Base-by-base conservation (phyloP, 1,140 invertebrate species). In the Ceratosolen fusciceps region DNA sequence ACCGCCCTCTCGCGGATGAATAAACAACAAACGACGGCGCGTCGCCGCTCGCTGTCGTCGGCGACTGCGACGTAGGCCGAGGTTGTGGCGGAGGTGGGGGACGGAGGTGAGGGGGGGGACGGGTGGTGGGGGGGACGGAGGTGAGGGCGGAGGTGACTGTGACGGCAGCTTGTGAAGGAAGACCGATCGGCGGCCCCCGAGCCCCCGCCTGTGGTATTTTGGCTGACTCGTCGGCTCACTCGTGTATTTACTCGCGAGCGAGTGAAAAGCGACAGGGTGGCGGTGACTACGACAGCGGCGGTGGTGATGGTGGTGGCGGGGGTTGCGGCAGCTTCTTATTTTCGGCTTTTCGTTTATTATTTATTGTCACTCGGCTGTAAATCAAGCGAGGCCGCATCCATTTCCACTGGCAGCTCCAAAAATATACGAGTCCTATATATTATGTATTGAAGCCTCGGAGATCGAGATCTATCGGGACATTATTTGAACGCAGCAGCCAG, bases 281-380 rank as follows among this genome's bases (percentile, higher is more conserved):
- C n/a, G n/a, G n/a, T n/a, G n/a, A n/a, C n/a, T n/a, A n/a, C n/a
- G n/a, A n/a, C n/a, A 8, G 14, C 71, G 16, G 31, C 43, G 54
- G 56, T 43, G 5, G 39, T 43, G n/a, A n/a, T n/a, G 39, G 39
- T 5, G 5, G 39, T 5, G 39, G 39, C 12, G 39, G 39, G 39
- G 39, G 39, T 7, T 19, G 12, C 49, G 14, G 3, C 49, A 52
- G 49, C 5, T 52, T 52, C 31, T 68, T 68, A 68, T 68, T 68
- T 68, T 67, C 21, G 47, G 74, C 19, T 24, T 29, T 34, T 19
- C 24, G 74, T 76, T 76, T 76, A 39, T 76, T 76, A 39, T 76
- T 76, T 76, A 49, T 49, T 52, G 74, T 62, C 54, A 37, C 16
- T 34, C 12, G 34, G 9, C 2, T 12, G 19, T 49, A 39, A 49